Percentiles rank a stretch among this genome's conserved stretches.
phyloP scores from a whole-genome alignment of 2,797 vertebrate genomes.

The Rhyacichthys aspro region DNA sequence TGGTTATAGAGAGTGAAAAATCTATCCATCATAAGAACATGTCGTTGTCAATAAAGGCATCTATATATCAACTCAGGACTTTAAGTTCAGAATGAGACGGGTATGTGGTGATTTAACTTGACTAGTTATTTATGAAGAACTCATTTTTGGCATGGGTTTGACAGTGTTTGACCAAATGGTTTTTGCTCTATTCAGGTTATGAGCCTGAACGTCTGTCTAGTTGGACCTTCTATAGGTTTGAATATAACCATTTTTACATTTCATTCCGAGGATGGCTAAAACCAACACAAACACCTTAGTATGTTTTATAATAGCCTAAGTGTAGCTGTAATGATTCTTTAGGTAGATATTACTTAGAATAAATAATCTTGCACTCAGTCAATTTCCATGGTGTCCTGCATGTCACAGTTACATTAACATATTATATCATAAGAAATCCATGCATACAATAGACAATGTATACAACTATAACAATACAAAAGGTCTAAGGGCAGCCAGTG shows the following conservation, averaged over 20 bases:
- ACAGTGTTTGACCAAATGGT: slow-evolving; percentile 43
- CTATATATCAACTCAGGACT: slow-evolving; percentile 49
- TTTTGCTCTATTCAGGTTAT: slow-evolving; percentile 46
- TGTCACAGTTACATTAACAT: no score
- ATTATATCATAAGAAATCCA: no score
- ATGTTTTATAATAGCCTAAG: slow-evolving; percentile 75
- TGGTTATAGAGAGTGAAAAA: slow-evolving; percentile 55
- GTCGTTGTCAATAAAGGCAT: slow-evolving; percentile 49
- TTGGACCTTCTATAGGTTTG: slow-evolving; percentile 70
- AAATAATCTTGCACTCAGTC: no score
- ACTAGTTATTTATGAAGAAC: slow-evolving; percentile 19
- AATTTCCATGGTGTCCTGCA: slow-evolving; percentile 19
- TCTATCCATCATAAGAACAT: slow-evolving; percentile 54
- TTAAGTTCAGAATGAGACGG: slow-evolving; percentile 35
- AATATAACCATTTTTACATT: slow-evolving; percentile 62
- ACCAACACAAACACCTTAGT: slow-evolving; percentile 74
- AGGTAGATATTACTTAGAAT: no score
- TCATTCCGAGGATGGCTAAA: slow-evolving; percentile 70
- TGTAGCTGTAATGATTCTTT: slow-evolving; percentile 64
- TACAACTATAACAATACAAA: no score
- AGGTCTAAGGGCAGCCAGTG: no score
- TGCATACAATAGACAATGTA: no score
- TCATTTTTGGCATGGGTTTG: slow-evolving; percentile 33
- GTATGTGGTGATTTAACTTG: slow-evolving; percentile 35
- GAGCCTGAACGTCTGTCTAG: slow-evolving; percentile 52